Conservation (phyloP, 2,888 invertebrate species). For the Drosophila limbata region DNA sequence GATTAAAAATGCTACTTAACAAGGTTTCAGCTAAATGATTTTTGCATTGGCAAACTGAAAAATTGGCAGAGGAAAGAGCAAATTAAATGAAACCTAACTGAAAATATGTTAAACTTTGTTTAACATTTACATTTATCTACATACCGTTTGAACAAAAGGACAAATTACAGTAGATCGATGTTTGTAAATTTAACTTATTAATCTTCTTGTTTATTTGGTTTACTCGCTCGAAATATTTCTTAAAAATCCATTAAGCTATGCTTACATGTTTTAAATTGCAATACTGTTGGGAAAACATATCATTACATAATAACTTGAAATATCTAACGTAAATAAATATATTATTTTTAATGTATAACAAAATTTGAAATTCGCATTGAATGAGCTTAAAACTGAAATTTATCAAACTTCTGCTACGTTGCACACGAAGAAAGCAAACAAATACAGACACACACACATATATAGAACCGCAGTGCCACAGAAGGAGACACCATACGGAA, state of each 20-base stretch:
- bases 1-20: neutral
- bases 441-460: constrained; percentile 14
- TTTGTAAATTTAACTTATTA: neutral
- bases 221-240: too few species aligned
- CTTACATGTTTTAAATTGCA: neutral
- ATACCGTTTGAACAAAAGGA: too few species aligned
- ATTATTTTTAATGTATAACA: neutral
- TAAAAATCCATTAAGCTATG: neutral
- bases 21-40: neutral
- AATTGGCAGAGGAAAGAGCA: neutral
- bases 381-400: constrained; percentile 61
- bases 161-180: neutral
- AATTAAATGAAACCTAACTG: neutral
- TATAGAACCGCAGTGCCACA: constrained; percentile 8
- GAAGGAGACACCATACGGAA: constrained; percentile 61
- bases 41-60: neutral
- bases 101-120: neutral
- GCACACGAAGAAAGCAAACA: constrained; percentile 46
- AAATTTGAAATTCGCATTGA: constrained; percentile 12
- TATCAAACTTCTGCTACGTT: constrained; percentile 71
- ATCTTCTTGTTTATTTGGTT: too few species aligned
- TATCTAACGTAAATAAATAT: constrained; percentile 4
- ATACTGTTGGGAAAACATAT: constrained; percentile 30
- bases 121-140: neutral
- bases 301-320: constrained; percentile 36